Conservation (phyloP, 2,888 invertebrate species). For the Pediacus dermestoides region DNA sequence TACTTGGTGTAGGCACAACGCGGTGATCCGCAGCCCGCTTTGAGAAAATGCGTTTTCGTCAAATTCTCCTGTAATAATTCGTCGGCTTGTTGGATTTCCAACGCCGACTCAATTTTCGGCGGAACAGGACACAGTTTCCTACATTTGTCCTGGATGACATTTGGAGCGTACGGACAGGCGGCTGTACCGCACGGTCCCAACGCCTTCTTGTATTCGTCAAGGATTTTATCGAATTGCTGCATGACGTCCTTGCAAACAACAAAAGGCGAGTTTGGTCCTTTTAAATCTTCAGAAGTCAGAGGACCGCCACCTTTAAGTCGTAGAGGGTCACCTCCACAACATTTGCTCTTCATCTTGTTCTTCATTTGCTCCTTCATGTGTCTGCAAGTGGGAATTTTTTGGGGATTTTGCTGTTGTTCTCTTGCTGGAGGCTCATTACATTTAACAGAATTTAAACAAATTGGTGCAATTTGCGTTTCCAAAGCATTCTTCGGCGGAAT, state of each 20-base stretch:
- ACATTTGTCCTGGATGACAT: slow-evolving; percentile 35
- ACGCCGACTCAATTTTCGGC: not conserved
- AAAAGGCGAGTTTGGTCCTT: slow-evolving; percentile 32
- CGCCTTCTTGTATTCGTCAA: slow-evolving; percentile 42
- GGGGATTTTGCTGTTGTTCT: slow-evolving; percentile 14
- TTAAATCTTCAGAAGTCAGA: not conserved
- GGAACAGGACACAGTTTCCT: slow-evolving; percentile 30
- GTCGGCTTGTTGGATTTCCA: not conserved
- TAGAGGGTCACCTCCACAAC: no score
- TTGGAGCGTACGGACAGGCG: slow-evolving; percentile 42
- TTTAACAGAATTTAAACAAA: not conserved
- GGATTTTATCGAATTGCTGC: slow-evolving; percentile 43
- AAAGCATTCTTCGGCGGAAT: slow-evolving; percentile 18
- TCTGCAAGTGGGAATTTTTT: slow-evolving; percentile 8
- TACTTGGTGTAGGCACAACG: slow-evolving; percentile 43
- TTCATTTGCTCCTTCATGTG: not conserved
- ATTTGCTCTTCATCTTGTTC: slow-evolving; percentile 10
- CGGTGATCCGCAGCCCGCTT: slow-evolving; percentile 39
- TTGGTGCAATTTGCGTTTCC: slow-evolving; percentile 2
- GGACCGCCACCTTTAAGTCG: slow-evolving; percentile 12
- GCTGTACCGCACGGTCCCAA: slow-evolving; percentile 44
- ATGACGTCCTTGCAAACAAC: slow-evolving; percentile 44
- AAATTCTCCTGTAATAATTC: not conserved
- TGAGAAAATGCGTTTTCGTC: not conserved
- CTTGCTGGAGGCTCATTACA: slow-evolving; percentile 7